A percentile compares a stretch with the other conserved stretches of the same genome.
phyloP scores from a whole-genome alignment of 1,140 invertebrate genomes.

The Propsilocerus akamusi region DNA sequence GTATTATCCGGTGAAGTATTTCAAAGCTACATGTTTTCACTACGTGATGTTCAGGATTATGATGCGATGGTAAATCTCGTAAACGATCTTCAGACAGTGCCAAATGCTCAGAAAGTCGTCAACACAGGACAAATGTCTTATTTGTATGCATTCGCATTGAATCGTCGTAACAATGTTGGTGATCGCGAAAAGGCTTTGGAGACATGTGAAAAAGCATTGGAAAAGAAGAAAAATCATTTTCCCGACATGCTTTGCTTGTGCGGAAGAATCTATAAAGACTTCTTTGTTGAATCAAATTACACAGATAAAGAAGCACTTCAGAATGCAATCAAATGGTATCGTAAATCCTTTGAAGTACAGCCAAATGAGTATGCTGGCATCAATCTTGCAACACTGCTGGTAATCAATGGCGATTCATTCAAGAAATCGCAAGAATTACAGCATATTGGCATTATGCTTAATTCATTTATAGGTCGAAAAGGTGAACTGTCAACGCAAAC shows the following conservation, averaged over 20 bases:
- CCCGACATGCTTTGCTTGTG: slow-evolving; percentile 97
- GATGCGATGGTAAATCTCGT: slow-evolving; percentile 96
- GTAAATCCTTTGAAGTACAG: slow-evolving; percentile 93
- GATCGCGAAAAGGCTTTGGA: slow-evolving; percentile 85
- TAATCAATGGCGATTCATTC: slow-evolving; percentile 95
- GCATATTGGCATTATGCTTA: slow-evolving; percentile 71
- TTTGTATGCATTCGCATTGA: slow-evolving; percentile 93
- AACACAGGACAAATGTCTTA: slow-evolving; percentile 80
- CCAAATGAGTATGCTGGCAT: slow-evolving; percentile 99
- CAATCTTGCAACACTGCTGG: slow-evolving; percentile 91
- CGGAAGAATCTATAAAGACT: slow-evolving; percentile 97
- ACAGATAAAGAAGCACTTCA: slow-evolving; percentile 72
- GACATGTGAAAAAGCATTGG: slow-evolving; percentile 77
- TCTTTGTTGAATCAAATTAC: slow-evolving; percentile 91
- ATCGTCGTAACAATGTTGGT: slow-evolving; percentile 81
- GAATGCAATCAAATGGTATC: slow-evolving; percentile 94
- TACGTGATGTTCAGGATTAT: slow-evolving; percentile 90
- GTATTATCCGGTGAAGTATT: slow-evolving; percentile 89
- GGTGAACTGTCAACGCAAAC: slow-evolving; percentile 80
- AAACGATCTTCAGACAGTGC: slow-evolving; percentile 85
- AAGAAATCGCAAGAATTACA: slow-evolving; percentile 78
- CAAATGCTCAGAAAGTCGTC: slow-evolving; percentile 75
- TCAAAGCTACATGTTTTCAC: slow-evolving; percentile 79
- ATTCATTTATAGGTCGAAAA: slow-evolving; percentile 96
- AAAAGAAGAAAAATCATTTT: slow-evolving; percentile 85